Evolutionary conservation across 1,140 invertebrate genomes (phyloP), one percentile per base, ranked within the genome.

Genomic region (Orius laevigatus): DNA sequence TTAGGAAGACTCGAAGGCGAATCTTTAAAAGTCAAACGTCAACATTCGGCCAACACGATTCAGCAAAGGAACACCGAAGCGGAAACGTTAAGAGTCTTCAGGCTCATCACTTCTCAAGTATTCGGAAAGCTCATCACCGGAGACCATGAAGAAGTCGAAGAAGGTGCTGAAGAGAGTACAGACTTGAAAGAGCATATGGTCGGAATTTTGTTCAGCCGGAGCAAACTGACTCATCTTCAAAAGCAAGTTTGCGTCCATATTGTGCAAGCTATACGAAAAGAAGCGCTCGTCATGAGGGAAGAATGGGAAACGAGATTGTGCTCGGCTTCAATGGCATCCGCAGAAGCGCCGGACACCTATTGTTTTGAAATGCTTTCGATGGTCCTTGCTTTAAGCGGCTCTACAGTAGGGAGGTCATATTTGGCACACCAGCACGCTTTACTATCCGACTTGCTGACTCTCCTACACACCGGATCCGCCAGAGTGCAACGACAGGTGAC

Each of bases 281-380:
- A 97, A 66, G 79, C 88, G 0, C 64, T 74, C 41, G 71, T 83
- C 2, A 77, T 91, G 1, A 71, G 81, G 39, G 89, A 95, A 57
- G 87, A 92, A 59, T 95, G 90, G 88, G 88, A 93, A 60, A 66
- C 59, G 1, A 49, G 66, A 16, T 53, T 71, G 1, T 70, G 64
- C 47, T 67, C 63, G 2, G 32, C 14, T 14, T 62, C 60, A 20
- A 66, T 63, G 35, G 64, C 76, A 54, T 56, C 66, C 5, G 63
- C 63, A 43, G 69, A 71, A 59, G 60, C 71, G 41, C 67, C 79
- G 2, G 92, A 96, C 67, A 89, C 87, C 6, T 96, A 95, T 61
- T 96, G 91, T 67, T 97, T 97, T 63, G 91, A 97, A 69, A 91
- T 97, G 85, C 66, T 97, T 5, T 94, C 88, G 1, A 86, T 96